Evolutionary conservation across 2,888 invertebrate genomes (phyloP).

Genomic region (Eupsilia transversa): DNA sequence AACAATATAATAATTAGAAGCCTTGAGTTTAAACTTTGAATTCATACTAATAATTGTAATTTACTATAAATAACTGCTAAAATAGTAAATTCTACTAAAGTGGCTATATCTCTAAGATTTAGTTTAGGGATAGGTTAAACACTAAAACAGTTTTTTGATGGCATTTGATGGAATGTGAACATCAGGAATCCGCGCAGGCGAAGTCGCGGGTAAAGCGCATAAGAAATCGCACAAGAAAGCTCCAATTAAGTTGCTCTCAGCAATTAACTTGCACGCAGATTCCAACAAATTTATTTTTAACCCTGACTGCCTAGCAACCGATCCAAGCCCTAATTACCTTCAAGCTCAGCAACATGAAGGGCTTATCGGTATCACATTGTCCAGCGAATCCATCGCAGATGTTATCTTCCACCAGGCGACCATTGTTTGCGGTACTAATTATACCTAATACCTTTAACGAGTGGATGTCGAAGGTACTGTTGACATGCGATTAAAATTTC

Average conservation of each 20-base stretch:
- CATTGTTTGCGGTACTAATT: conserved; percentile 66
- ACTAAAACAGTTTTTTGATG: too few relatives aligned
- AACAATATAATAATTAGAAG: not conserved
- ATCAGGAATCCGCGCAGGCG: too few relatives aligned
- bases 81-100: not conserved
- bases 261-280: conserved; percentile 32
- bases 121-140: too few relatives aligned
- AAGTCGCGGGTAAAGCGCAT: not conserved
- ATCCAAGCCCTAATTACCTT: conserved; percentile 44
- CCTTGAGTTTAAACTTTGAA: not conserved
- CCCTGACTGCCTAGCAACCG: conserved; percentile 23
- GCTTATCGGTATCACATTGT: conserved; percentile 62
- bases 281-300: conserved; percentile 38
- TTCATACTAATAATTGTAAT: not conserved
- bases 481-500: conserved; percentile 67
- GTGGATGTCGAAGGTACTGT: conserved; percentile 56
- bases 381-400: conserved; percentile 60
- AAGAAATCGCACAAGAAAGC: too few relatives aligned
- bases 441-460: conserved; percentile 60
- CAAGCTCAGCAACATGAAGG: conserved; percentile 49
- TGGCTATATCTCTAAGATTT: not conserved
- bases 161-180: too few relatives aligned
- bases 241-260: conserved; percentile 31
- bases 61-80: too few relatives aligned
- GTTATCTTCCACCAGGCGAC: conserved; percentile 53